Conservation (phyloP, 2,113 vertebrate genomes). For the Cyanoramphus novaezelandiae region DNA sequence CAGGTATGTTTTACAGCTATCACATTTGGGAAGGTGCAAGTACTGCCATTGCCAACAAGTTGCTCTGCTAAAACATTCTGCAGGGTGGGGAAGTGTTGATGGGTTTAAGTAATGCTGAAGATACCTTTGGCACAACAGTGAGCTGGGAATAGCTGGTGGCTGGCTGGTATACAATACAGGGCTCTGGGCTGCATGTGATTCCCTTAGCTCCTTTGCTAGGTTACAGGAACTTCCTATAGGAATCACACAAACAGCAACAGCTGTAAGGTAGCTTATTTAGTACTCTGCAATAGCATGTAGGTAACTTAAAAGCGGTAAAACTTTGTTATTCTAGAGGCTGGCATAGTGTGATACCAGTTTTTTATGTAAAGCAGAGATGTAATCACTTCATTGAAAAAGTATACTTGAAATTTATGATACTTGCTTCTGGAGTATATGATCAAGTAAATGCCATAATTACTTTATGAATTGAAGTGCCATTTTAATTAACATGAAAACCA, state of each 20-base stretch:
- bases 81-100: background rate
- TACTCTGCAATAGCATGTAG: rapidly evolving
- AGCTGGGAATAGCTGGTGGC: background rate
- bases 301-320: background rate
- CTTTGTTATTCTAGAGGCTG: background rate
- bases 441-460: background rate
- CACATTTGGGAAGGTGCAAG: background rate
- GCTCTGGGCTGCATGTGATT: background rate
- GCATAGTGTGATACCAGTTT: background rate
- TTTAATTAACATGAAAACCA: background rate
- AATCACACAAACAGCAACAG: background rate
- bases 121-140: background rate
- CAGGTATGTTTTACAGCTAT: background rate
- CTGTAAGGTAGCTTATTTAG: background rate
- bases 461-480: background rate
- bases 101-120: background rate
- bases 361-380: background rate
- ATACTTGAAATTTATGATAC: background rate
- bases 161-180: background rate
- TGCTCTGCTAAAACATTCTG: background rate
- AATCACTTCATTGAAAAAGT: background rate
- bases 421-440: background rate
- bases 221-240: background rate
- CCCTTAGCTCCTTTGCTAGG: background rate
- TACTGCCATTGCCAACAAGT: background rate